Conservation (phyloP, 2,113 vertebrate genomes). For the Oncorhynchus clarkii region DNA sequence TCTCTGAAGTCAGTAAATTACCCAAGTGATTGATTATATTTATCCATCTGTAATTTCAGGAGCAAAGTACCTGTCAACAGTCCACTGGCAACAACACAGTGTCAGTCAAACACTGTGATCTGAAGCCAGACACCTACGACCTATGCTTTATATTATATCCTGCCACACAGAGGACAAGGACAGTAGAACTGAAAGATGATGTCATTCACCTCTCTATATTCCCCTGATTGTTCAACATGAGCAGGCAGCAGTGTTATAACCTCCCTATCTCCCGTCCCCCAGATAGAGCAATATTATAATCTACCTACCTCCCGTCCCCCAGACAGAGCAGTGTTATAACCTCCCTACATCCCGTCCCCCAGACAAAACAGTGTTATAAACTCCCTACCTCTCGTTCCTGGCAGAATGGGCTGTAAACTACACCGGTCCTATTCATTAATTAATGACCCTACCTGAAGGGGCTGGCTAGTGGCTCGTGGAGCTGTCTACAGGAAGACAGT, state of each 20-base stretch:
- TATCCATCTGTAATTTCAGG: too few relatives aligned
- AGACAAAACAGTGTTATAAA: too few relatives aligned
- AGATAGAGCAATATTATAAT: background rate
- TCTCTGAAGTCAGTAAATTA: too few relatives aligned
- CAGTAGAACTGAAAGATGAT: slow-evolving; percentile 19
- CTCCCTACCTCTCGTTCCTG: too few relatives aligned
- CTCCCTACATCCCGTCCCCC: too few relatives aligned
- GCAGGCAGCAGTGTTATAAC: slow-evolving; percentile 29
- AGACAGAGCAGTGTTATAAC: too few relatives aligned
- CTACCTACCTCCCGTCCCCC: background rate
- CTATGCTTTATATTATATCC: background rate
- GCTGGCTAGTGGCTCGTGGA: slow-evolving; percentile 31
- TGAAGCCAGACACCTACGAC: background rate
- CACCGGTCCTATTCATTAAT: slow-evolving; percentile 78
- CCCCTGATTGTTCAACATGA: slow-evolving; percentile 29
- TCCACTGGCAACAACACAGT: background rate
- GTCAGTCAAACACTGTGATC: background rate
- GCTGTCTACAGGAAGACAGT: slow-evolving; percentile 34
- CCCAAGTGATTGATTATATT: too few relatives aligned
- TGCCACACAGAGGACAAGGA: background rate
- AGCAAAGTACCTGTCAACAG: background rate
- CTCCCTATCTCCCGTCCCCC: slow-evolving; percentile 26
- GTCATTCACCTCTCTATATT: slow-evolving; percentile 21
- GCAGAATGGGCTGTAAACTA: slow-evolving; percentile 70
- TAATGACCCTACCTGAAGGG: slow-evolving; percentile 65